Base-by-base conservation (phyloP, 2,113 vertebrate genomes). In the Eonycteris spelaea region DNA sequence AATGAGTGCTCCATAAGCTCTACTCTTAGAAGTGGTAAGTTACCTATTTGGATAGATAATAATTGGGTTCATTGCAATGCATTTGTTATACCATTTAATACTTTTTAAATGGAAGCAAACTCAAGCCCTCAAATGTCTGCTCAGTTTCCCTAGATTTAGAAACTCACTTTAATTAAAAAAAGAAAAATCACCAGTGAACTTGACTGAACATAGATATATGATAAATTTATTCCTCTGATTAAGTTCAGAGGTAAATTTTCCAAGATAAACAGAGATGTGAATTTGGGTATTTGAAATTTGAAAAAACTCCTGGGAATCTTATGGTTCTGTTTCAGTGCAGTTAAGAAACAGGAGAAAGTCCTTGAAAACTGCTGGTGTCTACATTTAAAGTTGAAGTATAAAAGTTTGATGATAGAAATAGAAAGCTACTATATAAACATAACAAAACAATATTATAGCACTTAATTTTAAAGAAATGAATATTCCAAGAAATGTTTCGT, bases 211-310 rank as follows among this genome's bases (percentile, higher is more conserved):
- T 71, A 88, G 94, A 86, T 96, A 88, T 75, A 68, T 74, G 91
- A 91, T 92, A 92, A 94, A 91, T 95, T n/a, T 88, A 24, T 67
- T 73, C 40, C 71, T 83, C 68, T 51, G 24, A 57, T 91, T 78
- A 86, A 80, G 45, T 86, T 88, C 85, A 82, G 48, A 83, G 86
- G 65, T 67, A 73, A 75, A 91, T 3, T 86, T 96, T 86, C 93
- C 55, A 91, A 94, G 90, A 90, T 86, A 94, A 38, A 84, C 12
- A 82, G 74, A 0, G 6, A 45, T 92, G 61, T 51, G 33, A 63
- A 88, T 70, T 87, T 86, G 45, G n/a, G 45, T 63, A 67, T 96
- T 91, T 92, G 93, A 97, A 97, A 98, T 94, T 4, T 86, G 67
- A 97, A 96, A 86, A 95, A 89, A 75, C 80, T 94, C 86, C 77